Conservation (phyloP, 2,797 vertebrate species). For the Cottoperca gobio region DNA sequence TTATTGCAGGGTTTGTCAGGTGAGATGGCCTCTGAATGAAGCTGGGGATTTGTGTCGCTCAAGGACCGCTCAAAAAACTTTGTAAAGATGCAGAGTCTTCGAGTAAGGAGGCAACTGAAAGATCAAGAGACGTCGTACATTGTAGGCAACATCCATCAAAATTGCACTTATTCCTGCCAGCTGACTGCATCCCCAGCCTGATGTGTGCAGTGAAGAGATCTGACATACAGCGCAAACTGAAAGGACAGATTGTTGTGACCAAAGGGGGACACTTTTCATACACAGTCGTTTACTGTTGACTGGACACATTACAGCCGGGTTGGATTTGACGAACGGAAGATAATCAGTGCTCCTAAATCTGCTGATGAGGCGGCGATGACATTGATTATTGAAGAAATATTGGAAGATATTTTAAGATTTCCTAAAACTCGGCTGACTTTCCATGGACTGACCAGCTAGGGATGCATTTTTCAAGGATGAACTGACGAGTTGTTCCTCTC, state of each 20-base stretch:
- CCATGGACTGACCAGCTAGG: conserved; percentile 38
- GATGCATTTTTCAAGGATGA: conserved; percentile 32
- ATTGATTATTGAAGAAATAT: conserved; percentile 27
- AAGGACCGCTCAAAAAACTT: conserved; percentile 29
- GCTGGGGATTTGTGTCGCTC: conserved; percentile 13
- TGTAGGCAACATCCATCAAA: conserved; percentile 13
- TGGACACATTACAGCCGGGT: conserved; percentile 36
- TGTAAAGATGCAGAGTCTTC: conserved; percentile 18
- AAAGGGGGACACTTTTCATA: conserved; percentile 23
- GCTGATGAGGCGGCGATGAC: conserved; percentile 25
- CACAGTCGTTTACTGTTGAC: conserved; percentile 10
- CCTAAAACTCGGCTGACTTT: conserved; percentile 15
- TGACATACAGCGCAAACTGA: conserved; percentile 14
- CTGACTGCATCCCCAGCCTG: conserved; percentile 10
- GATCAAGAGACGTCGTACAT: conserved; percentile 16
- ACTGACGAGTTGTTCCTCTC: conserved; percentile 15
- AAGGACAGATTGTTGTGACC: conserved; percentile 28
- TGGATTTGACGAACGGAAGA: conserved; percentile 47
- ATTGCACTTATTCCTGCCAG: conserved; percentile 4
- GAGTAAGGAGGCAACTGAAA: conserved; percentile 17
- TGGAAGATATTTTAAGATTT: conserved; percentile 50
- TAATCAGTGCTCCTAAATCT: conserved; percentile 11
- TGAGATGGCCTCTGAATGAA: conserved; percentile 5
- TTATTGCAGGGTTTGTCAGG: background rate
- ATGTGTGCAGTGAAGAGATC: conserved; percentile 34